These are phyloP conservation scores for Malthinus flaveolus DNA, from an alignment of 2,888 invertebrate species.

Conservation along the genomic window DNA sequence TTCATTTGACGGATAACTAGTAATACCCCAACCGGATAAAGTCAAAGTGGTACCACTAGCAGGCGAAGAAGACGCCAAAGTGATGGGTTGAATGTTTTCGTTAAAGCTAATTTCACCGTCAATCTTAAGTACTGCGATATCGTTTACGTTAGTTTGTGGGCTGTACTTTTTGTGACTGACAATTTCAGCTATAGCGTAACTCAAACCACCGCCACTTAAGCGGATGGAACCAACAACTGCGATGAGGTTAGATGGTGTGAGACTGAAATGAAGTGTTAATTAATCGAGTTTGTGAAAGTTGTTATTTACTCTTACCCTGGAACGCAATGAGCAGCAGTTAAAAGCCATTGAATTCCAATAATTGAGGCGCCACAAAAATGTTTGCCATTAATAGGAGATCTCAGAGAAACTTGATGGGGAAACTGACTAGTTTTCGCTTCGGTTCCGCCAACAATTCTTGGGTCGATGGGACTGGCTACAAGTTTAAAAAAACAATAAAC, in stretches of 20 bases:
- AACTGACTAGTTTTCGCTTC: conserved; percentile 46
- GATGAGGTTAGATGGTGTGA: background rate
- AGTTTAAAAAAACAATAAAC: background rate
- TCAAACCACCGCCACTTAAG: conserved; percentile 53
- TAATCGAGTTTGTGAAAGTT: background rate
- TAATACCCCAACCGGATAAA: conserved; percentile 35
- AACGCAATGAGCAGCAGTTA: conserved; percentile 18
- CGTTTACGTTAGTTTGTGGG: conserved; percentile 31
- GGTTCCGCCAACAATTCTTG: conserved; percentile 55
- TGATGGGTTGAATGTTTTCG: conserved; percentile 2
- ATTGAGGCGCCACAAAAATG: conserved; percentile 22
- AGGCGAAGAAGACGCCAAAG: background rate
- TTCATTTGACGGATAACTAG: conserved; percentile 58
- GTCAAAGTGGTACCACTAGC: conserved; percentile 9
- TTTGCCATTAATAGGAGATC: background rate
- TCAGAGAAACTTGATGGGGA: conserved; percentile 13
- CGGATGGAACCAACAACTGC: conserved; percentile 57
- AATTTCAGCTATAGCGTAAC: conserved; percentile 51
- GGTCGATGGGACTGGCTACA: background rate
- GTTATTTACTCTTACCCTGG: conserved; percentile 6
- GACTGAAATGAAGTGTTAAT: background rate
- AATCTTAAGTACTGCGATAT: conserved; percentile 33
- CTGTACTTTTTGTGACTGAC: conserved; percentile 56
- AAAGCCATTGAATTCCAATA: conserved; percentile 43
- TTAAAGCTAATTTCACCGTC: conserved; percentile 6